Conservation (phyloP, 2,113 vertebrate species). For the Martes martes region DNA sequence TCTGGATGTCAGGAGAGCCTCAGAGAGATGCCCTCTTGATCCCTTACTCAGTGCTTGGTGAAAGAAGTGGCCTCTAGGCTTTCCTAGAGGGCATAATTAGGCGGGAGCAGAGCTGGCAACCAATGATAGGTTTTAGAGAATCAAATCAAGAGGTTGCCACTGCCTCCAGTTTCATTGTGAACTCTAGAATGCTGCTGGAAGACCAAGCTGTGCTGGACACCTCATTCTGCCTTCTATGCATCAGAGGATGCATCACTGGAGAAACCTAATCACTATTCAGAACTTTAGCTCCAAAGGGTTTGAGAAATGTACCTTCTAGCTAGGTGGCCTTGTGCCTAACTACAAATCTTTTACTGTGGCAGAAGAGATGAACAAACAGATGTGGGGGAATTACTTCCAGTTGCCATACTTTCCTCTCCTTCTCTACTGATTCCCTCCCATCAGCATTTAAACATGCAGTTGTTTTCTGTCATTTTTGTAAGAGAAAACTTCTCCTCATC, state of each 20-base stretch:
- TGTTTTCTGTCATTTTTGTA: neutral
- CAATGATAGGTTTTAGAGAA: neutral
- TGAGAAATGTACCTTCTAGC: neutral
- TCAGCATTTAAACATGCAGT: neutral
- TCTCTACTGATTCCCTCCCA: neutral
- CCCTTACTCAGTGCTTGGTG: neutral
- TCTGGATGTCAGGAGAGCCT: neutral
- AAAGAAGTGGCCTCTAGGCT: neutral
- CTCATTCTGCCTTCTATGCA: neutral
- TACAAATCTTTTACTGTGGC: neutral
- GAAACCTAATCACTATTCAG: neutral
- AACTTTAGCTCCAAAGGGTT: neutral
- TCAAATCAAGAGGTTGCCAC: neutral
- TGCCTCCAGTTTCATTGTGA: neutral
- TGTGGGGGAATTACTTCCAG: neutral
- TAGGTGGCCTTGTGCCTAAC: neutral
- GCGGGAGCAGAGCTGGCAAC: neutral
- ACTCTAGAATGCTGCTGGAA: neutral
- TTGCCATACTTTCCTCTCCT: neutral
- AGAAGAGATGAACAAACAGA: neutral
- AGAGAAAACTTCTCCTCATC: neutral
- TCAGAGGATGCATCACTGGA: neutral
- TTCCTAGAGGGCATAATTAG: neutral
- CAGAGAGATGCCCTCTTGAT: neutral
- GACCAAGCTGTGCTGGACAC: neutral